Evolutionary conservation across 2,888 invertebrate species (phyloP).

Genomic region (Tenthredo notha): DNA sequence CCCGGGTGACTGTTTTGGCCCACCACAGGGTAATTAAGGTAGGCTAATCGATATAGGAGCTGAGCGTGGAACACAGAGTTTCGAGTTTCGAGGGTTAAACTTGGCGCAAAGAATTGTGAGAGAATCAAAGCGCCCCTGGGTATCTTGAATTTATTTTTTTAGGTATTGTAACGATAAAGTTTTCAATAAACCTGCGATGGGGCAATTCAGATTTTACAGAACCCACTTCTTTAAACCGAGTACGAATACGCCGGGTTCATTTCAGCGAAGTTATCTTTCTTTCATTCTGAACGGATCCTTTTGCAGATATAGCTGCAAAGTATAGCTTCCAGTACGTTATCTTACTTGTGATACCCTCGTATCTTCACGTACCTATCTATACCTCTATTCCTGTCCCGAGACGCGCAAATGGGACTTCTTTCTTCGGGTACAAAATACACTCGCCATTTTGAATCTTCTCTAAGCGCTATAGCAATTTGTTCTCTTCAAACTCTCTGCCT

Average conservation of each 20-base stretch:
- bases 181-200: conserved; percentile 15
- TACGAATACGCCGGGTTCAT: background rate
- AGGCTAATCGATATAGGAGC: conserved; percentile 40
- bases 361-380: background rate
- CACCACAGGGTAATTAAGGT: conserved; percentile 32
- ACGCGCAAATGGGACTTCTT: conserved; percentile 45
- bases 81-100: conserved; percentile 14
- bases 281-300: background rate
- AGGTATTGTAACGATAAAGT: conserved; percentile 5
- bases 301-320: background rate
- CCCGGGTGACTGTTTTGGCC: conserved; percentile 14
- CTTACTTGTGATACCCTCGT: conserved; percentile 14
- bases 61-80: background rate
- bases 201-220: background rate
- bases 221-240: background rate
- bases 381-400: background rate
- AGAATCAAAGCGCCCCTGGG: background rate
- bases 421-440: conserved; percentile 1
- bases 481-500: conserved; percentile 5
- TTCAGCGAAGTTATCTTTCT: conserved; percentile 8
- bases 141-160: conserved; percentile 17
- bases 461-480: conserved; percentile 40
- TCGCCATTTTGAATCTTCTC: conserved; percentile 30
- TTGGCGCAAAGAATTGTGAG: background rate
- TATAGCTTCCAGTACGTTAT: background rate